Evolutionary conservation across 2,888 invertebrate species (phyloP).

Genomic region (Odontothrips loti): DNA sequence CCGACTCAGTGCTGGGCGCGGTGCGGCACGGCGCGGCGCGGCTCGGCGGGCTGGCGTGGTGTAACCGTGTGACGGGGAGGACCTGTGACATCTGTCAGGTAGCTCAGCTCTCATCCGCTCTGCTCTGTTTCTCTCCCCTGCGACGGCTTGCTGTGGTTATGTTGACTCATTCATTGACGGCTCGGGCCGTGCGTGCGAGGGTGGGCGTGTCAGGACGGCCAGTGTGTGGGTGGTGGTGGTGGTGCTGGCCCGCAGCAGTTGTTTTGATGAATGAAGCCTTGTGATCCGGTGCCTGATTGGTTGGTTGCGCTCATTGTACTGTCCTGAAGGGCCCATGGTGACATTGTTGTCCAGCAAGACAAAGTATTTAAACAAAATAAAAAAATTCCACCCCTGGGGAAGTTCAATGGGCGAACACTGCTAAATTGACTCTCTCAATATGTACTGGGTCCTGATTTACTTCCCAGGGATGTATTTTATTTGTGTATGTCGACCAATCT

Average conservation of each 20-base stretch:
- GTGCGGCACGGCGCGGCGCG: background rate
- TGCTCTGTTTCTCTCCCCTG: background rate
- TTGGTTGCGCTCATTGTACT: too few species aligned
- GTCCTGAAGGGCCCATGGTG: too few species aligned
- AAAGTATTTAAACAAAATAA: too few species aligned
- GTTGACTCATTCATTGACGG: background rate
- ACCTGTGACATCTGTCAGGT: conserved; percentile 16
- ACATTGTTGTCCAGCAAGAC: too few species aligned
- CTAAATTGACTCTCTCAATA: too few species aligned
- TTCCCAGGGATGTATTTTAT: too few species aligned
- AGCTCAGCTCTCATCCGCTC: background rate
- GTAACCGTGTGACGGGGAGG: background rate
- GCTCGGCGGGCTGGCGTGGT: background rate
- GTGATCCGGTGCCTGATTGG: background rate
- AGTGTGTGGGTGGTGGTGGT: background rate
- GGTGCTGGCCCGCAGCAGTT: background rate
- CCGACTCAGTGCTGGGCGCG: background rate
- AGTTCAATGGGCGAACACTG: too few species aligned
- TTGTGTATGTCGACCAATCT: too few species aligned
- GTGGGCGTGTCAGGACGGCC: background rate
- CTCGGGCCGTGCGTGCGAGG: background rate
- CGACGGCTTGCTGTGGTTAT: background rate
- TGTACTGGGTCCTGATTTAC: too few species aligned
- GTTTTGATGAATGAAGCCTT: too few species aligned
- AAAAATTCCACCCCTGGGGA: too few species aligned